Evolutionary conservation across 1,140 invertebrate genomes (phyloP).

Genomic region (Achroia grisella): DNA sequence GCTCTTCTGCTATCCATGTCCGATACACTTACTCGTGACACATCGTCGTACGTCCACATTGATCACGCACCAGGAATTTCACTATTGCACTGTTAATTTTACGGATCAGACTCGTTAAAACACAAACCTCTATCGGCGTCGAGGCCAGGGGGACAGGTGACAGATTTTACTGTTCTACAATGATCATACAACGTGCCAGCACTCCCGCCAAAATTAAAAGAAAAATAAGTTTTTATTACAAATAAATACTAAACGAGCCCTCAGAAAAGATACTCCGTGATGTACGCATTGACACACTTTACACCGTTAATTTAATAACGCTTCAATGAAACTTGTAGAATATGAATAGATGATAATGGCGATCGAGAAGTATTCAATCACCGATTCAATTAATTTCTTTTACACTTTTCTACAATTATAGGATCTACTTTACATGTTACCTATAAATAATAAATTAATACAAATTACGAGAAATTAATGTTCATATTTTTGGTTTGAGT

Average conservation of each 20-base stretch:
- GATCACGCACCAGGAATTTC: constrained; percentile 45
- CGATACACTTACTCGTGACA: constrained; percentile 41
- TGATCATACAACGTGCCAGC: constrained; percentile 47
- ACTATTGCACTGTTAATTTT: constrained; percentile 61
- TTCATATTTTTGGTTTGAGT: too few species aligned
- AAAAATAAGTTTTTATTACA: constrained; percentile 46
- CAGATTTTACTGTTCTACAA: constrained; percentile 57
- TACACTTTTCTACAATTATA: too few species aligned
- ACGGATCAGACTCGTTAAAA: constrained; percentile 35
- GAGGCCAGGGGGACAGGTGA: constrained; percentile 59
- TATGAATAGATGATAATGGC: constrained; percentile 32
- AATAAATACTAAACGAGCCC: constrained; percentile 22
- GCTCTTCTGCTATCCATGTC: constrained; percentile 64
- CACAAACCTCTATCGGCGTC: constrained; percentile 37
- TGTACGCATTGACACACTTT: constrained; percentile 14
- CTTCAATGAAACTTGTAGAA: neutral
- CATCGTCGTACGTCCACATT: constrained; percentile 61
- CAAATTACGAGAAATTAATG: too few species aligned
- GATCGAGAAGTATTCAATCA: constrained; percentile 12
- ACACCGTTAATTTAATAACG: constrained; percentile 6
- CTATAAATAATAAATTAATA: too few species aligned
- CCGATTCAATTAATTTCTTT: too few species aligned
- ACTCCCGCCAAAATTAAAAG: constrained; percentile 66
- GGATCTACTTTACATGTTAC: too few species aligned
- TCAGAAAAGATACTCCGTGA: constrained; percentile 12